Base-by-base conservation (phyloP, 2,113 vertebrate genomes). In the Solea senegalensis region DNA sequence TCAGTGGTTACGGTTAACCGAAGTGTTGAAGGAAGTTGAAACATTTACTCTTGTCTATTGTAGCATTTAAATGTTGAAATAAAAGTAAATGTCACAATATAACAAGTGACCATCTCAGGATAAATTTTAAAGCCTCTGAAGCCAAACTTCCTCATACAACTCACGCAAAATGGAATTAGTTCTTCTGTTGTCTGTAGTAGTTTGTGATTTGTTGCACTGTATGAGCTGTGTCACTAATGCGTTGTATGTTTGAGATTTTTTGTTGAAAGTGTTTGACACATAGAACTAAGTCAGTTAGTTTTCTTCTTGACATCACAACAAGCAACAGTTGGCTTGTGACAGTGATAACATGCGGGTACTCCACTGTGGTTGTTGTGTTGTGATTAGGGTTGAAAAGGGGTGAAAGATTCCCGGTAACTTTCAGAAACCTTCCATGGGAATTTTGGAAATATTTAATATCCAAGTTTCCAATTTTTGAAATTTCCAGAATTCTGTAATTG, bases 81-180 rank as follows among this genome's bases (percentile, higher is more conserved):
- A 2, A 3, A 44, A 69, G 3, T 45, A 21, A 59, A 41, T 13
- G 1, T 13, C 1, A 0, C 1, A 44, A 2, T 11, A 11, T 21
- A 60, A n/a, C n/a, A n/a, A 16, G 21, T 34, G 34, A 34, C 3
- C 34, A 34, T 3, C 0, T 4, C 3, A 53, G 6, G 26, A 21
- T 7, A 12, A 10, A 12, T 53, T 11, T 12, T 10, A 6, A 53
- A 26, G 51, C 21, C 11, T 53, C 16, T 53, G 51, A 28, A 46
- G 9, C 14, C 26, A 13, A 51, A 40, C n/a, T 14, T 43, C 6
- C 8, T 11, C 14, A 12, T 14, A 49, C 27, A 14, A 3, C 15
- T 15, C n/a, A 11, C 11, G 60, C 49, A 40, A 67, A 70, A 7
- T 50, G 5, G 63, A 72, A 58, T 72, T 71, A 51, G 53, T 57